Evolutionary conservation across 2,113 vertebrate species (phyloP).

Genomic region (Calyptommatus sinebrachiatus): DNA sequence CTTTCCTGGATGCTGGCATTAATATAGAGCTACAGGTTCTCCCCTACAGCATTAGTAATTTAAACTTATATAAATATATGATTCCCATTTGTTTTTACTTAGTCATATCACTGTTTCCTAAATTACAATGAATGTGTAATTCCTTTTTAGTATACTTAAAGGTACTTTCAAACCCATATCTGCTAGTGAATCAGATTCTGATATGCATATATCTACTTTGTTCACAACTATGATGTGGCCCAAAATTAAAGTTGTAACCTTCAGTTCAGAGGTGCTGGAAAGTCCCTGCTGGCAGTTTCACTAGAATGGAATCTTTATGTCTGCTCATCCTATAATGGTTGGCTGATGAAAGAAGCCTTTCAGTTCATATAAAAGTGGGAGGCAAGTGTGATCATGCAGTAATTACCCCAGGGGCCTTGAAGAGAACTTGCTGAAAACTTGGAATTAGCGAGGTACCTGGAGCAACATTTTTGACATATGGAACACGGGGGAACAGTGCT

Average conservation of each 20-base stretch:
- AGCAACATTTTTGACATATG: not conserved
- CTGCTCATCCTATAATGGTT: slow-evolving; percentile 48
- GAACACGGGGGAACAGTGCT: not conserved
- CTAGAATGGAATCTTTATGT: slow-evolving; percentile 60
- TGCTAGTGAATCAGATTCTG: not conserved
- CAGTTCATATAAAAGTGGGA: slow-evolving; percentile 10
- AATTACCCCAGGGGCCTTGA: not conserved
- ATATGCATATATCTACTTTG: not conserved
- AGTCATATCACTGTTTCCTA: not conserved
- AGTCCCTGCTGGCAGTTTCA: slow-evolving; percentile 48
- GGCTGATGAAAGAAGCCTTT: slow-evolving; percentile 56
- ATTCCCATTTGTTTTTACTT: not conserved
- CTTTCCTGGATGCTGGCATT: no score
- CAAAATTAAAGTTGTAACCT: slow-evolving; percentile 10
- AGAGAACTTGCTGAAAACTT: slow-evolving; percentile 9
- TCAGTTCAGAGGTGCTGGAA: slow-evolving; percentile 32
- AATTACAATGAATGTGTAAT: not conserved
- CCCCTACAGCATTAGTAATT: no score
- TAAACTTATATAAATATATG: no score
- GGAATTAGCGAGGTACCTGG: not conserved
- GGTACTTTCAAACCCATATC: not conserved
- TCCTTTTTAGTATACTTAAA: not conserved
- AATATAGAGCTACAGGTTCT: no score
- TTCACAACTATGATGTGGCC: not conserved
- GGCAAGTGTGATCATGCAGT: slow-evolving; percentile 35